These are phyloP conservation scores for Daptonema setosum DNA, from an alignment of 2,888 invertebrate genomes.

Conservation along the genomic window DNA sequence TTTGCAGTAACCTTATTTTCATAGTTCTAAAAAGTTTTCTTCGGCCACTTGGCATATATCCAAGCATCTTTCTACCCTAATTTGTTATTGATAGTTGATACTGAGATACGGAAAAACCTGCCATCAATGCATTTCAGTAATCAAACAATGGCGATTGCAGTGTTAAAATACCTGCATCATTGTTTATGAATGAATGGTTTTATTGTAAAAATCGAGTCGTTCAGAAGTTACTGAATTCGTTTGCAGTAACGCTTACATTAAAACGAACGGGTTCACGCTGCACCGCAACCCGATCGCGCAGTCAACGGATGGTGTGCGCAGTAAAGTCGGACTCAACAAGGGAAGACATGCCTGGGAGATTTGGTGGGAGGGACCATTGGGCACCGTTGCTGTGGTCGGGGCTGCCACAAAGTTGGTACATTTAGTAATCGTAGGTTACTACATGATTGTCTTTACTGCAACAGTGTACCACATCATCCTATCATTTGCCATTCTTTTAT, in stretches of 20 bases:
- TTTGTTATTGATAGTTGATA: background rate
- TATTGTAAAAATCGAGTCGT: background rate
- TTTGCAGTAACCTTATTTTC: no score
- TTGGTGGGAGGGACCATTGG: conserved; percentile 89
- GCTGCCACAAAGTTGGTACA: conserved; percentile 56
- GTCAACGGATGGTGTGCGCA: conserved; percentile 75
- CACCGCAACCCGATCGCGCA: conserved; percentile 96
- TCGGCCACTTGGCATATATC: no score
- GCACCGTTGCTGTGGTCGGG: conserved; percentile 89
- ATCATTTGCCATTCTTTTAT: no score
- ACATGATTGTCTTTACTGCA: no score
- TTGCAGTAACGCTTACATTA: conserved; percentile 66
- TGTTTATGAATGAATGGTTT: background rate
- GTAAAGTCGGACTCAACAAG: conserved; percentile 59
- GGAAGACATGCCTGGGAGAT: conserved; percentile 94
- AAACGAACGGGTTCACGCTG: conserved; percentile 83
- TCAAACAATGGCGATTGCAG: no score
- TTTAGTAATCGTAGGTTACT: conserved; percentile 1
- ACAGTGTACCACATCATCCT: no score
- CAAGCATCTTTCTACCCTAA: no score
- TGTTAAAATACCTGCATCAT: no score
- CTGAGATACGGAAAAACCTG: background rate
- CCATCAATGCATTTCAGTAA: background rate
- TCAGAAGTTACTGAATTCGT: background rate
- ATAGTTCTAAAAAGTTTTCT: no score